Conservation (phyloP, 2,888 invertebrate genomes). For the Cotesia congregata region DNA sequence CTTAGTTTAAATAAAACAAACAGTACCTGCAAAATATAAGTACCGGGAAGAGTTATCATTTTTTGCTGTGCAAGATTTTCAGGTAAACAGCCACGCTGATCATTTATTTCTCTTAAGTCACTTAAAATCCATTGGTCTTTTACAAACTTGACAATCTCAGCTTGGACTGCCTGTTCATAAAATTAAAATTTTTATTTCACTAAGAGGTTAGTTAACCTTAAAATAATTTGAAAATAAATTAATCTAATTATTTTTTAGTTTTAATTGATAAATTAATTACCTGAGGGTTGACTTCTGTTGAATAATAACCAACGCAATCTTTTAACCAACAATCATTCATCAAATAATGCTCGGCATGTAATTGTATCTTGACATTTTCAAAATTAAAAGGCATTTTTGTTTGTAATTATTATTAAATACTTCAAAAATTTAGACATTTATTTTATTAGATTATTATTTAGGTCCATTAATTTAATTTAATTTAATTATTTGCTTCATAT, state of each 20-base stretch:
- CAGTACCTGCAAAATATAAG: conserved; percentile 77
- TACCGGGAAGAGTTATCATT: conserved; percentile 72
- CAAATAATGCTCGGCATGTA: conserved; percentile 56
- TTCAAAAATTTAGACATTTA: too few relatives aligned
- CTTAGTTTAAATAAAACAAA: not conserved
- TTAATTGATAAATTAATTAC: conserved; percentile 42
- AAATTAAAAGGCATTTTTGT: conserved; percentile 52
- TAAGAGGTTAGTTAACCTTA: not conserved
- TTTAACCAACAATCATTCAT: conserved; percentile 63
- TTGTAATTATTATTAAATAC: too few relatives aligned
- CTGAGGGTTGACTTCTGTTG: conserved; percentile 48
- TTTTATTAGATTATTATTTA: too few relatives aligned
- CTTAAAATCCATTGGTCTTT: conserved; percentile 79
- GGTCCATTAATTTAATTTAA: too few relatives aligned
- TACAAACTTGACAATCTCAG: conserved; percentile 74
- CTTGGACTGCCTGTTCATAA: conserved; percentile 58
- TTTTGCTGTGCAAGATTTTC: conserved; percentile 71
- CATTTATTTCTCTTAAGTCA: conserved; percentile 75
- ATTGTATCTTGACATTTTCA: conserved; percentile 51
- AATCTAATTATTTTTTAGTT: conserved; percentile 12
- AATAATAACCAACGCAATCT: conserved; percentile 62
- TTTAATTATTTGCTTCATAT: too few relatives aligned
- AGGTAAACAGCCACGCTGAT: conserved; percentile 76
- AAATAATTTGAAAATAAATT: conserved; percentile 15
- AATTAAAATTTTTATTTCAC: conserved; percentile 1